Base-by-base conservation (phyloP, 1,140 invertebrate genomes). In the Rhopalosiphum maidis region DNA sequence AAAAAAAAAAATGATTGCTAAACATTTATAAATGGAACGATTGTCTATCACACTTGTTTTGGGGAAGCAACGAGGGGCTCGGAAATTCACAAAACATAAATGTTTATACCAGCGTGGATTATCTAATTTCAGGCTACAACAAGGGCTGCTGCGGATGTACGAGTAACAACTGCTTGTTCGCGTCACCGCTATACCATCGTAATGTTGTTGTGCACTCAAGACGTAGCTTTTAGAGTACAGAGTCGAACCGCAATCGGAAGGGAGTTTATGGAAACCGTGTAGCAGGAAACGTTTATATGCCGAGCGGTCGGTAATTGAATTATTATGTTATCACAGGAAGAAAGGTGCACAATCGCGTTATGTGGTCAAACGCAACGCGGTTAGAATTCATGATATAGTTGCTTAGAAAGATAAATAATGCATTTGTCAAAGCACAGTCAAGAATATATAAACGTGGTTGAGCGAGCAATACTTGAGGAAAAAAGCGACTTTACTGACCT, bases 51-150 rank as follows among this genome's bases (percentile, higher is more conserved):
- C 88, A 55, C 51, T 54, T 89, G 51, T 54, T 55, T 41, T 55
- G 35, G 88, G 88, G 51, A 25, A 41, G 35, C 88, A 55, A 23
- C 23, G 35, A 89, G 51, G 86, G 88, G 23, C 46, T 55, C 9
- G 88, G 35, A 89, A 89, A 89, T 37, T 35, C 35, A 41, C n/a
- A 89, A 55, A 55, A 89, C 88, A 89, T 89, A 55, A 89, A 89
- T 89, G 88, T 89, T 89, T 89, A 25, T 89, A 89, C 51, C 51
- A 89, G 88, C 35, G 88, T 89, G 88, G 48, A 89, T 89, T 89
- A 89, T 89, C 51, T 89, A 89, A 89, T 89, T 89, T 89, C 51
- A n/a, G 35, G 18, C 35, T 1, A n/a, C 35, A 55, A 89, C 35
- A 18, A 89, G 88, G 88, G 88, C 88, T 37, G 88, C n/a, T 37